phyloP scores from a whole-genome alignment of 1,140 invertebrate species.

The Leptestheria dahalacensis region DNA sequence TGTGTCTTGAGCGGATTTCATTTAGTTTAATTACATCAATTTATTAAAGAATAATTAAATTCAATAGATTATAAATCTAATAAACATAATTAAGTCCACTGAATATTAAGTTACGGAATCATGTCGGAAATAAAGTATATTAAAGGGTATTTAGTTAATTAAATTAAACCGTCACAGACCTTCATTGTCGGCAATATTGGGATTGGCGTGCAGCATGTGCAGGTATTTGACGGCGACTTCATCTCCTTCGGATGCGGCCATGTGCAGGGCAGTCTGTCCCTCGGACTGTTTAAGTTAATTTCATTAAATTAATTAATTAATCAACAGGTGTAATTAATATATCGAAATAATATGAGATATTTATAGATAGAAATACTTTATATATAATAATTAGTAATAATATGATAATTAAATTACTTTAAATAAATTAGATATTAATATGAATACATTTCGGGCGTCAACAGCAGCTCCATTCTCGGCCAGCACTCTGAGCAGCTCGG shows the following conservation, averaged over 20 bases:
- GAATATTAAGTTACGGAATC: too few species aligned
- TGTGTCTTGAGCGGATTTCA: too few species aligned
- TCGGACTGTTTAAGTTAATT: slow-evolving; percentile 6
- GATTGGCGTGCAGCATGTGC: slow-evolving; percentile 80
- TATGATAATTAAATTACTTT: too few species aligned
- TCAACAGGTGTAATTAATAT: not conserved
- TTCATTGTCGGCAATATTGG: slow-evolving; percentile 84
- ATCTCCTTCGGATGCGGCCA: slow-evolving; percentile 88
- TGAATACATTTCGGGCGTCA: slow-evolving; percentile 69
- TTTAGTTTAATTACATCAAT: too few species aligned
- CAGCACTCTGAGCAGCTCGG: slow-evolving; percentile 80
- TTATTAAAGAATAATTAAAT: too few species aligned
- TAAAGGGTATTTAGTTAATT: slow-evolving; percentile 4
- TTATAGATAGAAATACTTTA: too few species aligned
- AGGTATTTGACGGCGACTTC: slow-evolving; percentile 88
- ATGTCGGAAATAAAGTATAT: too few species aligned
- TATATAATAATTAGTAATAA: too few species aligned
- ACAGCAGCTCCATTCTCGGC: slow-evolving; percentile 82
- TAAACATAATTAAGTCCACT: too few species aligned
- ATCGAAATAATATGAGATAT: not conserved
- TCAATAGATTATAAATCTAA: too few species aligned
- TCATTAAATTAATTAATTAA: not conserved
- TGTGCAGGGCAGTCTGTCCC: slow-evolving; percentile 83
- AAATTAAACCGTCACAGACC: slow-evolving; percentile 27
- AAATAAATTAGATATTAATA: slow-evolving; percentile 6